Evolutionary conservation across 2,797 vertebrate genomes (phyloP).

Genomic region (Scolopax bukidnonensis): DNA sequence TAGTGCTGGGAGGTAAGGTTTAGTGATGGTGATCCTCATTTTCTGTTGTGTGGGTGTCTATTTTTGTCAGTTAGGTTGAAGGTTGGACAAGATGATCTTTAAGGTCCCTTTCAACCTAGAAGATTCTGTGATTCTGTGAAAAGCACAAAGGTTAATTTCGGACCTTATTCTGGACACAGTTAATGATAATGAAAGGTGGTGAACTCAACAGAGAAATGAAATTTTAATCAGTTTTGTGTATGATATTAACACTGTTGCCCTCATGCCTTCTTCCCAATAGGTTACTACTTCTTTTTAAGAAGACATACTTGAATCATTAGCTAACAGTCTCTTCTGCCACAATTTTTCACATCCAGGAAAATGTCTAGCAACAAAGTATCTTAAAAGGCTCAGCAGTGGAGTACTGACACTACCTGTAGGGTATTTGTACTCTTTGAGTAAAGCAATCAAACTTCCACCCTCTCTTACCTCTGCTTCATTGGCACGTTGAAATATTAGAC

Average conservation of each 20-base stretch:
- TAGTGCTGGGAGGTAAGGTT: too few relatives aligned
- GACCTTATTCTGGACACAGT: not conserved
- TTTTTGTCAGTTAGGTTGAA: too few relatives aligned
- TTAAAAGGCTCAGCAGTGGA: not conserved
- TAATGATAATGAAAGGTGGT: not conserved
- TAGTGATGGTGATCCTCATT: too few relatives aligned
- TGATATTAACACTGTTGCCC: not conserved
- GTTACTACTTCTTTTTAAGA: not conserved
- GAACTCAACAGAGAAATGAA: not conserved
- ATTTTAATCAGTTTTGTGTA: not conserved
- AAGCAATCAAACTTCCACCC: not conserved
- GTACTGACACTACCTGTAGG: not conserved
- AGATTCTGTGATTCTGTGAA: too few relatives aligned
- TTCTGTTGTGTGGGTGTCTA: too few relatives aligned
- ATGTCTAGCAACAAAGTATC: not conserved
- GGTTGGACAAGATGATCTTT: too few relatives aligned
- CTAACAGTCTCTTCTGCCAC: not conserved
- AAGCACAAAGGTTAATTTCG: not conserved
- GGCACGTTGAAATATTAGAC: conserved; percentile 42
- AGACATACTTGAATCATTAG: not conserved
- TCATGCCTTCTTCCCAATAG: not conserved
- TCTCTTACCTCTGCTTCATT: not conserved
- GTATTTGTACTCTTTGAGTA: not conserved
- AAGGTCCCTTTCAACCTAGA: too few relatives aligned
- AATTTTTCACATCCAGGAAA: not conserved